Base-by-base conservation (phyloP, 1,140 invertebrate species). In the Drosophila quadrilineata region DNA sequence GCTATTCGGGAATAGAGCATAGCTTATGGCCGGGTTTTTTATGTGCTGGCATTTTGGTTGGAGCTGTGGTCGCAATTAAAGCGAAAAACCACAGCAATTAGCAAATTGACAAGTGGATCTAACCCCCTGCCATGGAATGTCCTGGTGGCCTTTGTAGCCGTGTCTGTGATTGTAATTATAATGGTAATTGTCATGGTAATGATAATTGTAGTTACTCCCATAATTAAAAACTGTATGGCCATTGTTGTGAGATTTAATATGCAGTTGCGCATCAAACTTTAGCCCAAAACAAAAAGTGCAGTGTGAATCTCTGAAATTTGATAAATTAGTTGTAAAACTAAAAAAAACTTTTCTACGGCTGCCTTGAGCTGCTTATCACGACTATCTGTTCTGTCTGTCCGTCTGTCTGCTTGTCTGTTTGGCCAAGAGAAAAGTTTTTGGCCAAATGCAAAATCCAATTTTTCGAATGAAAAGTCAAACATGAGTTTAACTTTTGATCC, bases 381-480 rank as follows among this genome's bases (percentile, higher is more conserved):
- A n/a, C 38, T 22, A 16, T n/a, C 31, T 35, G 64, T 54, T 46
- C 21, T 31, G 26, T 22, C 59, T 63, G 59, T 50, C 45, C 46
- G 62, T 62, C 56, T 59, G 56, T 53, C 56, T 52, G 56, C 35
- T 46, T 59, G 29, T 36, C 29, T 54, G 40, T n/a, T n/a, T n/a
- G 64, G 41, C 24, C 36, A 49, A 35, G 22, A 31, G 40, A 68
- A 86, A 79, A 59, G 64, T 85, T 85, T 67, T 65, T 52, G 41
- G 57, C 70, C 56, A 86, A 85, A 86, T 86, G 75, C 79, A 85
- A 85, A 85, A 85, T 79, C 79, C 79, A 85, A 85, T 85, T 85
- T 85, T 85, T 85, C 79, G 80, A 85, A 85, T 85, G 79, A 85
- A 85, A 85, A 85, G 79, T 85, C 79, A 85, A 85, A 85, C 79